Conservation (phyloP, 2,113 vertebrate species). For the Bothrops jararaca region DNA sequence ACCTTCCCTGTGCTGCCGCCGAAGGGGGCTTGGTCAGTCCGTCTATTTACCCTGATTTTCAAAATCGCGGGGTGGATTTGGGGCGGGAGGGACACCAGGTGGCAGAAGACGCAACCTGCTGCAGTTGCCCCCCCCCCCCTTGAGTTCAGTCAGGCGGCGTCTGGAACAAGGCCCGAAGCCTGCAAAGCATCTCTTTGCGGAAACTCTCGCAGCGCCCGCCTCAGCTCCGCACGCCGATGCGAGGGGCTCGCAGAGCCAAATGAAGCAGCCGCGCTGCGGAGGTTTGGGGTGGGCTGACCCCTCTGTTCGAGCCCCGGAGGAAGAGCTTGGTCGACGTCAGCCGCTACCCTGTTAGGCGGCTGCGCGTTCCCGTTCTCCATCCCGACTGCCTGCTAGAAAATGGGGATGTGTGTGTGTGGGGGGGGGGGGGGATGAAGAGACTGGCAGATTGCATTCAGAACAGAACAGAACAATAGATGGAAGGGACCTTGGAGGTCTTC, state of each 20-base stretch:
- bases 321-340: neutral
- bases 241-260: neutral
- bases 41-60: neutral
- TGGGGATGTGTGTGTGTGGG: no score
- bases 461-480: neutral
- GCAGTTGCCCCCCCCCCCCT: neutral
- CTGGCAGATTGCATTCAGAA: neutral
- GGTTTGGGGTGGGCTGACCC: neutral
- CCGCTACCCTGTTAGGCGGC: neutral
- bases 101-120: neutral
- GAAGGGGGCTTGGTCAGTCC: neutral
- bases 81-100: neutral
- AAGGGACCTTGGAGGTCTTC: neutral
- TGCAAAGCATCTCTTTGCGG: neutral
- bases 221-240: neutral
- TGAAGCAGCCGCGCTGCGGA: neutral
- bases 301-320: neutral
- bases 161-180: neutral
- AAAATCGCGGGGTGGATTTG: neutral
- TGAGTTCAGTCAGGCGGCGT: neutral
- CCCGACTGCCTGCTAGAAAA: neutral
- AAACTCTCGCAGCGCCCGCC: neutral
- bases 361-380: neutral
- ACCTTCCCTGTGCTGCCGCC: neutral
- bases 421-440: neutral